These are phyloP conservation scores for Holcopasites calliopsidis DNA, from an alignment of 1,140 invertebrate genomes.

Conservation along the genomic window DNA sequence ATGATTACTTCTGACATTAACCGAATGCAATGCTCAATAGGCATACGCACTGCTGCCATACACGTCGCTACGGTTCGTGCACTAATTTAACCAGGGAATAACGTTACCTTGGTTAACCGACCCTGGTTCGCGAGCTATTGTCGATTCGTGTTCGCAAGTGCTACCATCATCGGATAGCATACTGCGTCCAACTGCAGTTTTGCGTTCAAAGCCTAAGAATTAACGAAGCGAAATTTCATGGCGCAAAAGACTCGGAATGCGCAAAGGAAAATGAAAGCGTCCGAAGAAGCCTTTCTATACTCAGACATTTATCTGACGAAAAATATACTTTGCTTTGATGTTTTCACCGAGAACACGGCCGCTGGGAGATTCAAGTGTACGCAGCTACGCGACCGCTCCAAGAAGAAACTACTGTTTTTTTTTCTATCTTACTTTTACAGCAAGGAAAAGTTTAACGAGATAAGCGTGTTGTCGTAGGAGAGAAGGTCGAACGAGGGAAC, in stretches of 20 bases:
- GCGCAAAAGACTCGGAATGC: too few species aligned
- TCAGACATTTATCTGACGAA: constrained; percentile 20
- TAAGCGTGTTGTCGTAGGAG: not conserved
- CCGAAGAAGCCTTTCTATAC: not conserved
- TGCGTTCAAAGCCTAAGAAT: not conserved
- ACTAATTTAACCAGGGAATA: constrained; percentile 10
- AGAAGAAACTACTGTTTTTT: too few species aligned
- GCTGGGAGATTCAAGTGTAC: constrained; percentile 17
- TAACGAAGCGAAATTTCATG: not conserved
- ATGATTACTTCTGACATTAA: constrained; percentile 5
- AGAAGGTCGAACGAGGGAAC: not conserved
- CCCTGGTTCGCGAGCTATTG: not conserved
- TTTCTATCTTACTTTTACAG: too few species aligned
- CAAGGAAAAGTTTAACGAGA: constrained; percentile 3
- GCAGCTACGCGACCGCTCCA: not conserved
- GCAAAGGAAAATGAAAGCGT: not conserved
- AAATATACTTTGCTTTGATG: constrained; percentile 13
- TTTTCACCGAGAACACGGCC: not conserved
- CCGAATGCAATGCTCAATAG: not conserved
- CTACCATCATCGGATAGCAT: not conserved
- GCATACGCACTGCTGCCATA: not conserved
- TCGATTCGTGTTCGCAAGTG: not conserved
- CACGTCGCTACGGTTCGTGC: not conserved
- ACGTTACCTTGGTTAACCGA: constrained; percentile 15
- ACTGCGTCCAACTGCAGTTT: not conserved